Evolutionary conservation across 37 sponge, comb jelly and placozoan genomes (phyloP).

Genomic region (Oopsacas minuta): DNA sequence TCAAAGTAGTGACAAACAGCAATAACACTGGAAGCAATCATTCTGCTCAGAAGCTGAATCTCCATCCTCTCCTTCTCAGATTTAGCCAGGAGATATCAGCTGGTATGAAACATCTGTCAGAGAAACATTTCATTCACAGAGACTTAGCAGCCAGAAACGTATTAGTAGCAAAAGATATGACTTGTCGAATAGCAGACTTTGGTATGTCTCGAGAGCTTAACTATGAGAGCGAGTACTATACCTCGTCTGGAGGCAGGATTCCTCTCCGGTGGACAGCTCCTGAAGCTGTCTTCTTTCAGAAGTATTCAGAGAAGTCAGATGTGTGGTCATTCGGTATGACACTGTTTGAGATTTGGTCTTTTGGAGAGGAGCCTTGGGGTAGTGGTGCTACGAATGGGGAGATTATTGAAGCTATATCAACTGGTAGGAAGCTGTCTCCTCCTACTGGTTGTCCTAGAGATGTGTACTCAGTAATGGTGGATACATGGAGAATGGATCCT

Average conservation of each 20-base stretch:
- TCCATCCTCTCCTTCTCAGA: not conserved
- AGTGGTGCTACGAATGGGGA: not conserved
- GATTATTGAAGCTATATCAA: not conserved
- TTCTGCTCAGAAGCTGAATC: not conserved
- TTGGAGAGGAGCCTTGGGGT: not conserved
- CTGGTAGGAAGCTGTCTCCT: not conserved
- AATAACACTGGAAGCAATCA: not conserved
- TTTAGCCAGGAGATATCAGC: not conserved
- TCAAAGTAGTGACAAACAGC: not conserved
- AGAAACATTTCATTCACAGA: not conserved
- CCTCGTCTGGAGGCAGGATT: not conserved
- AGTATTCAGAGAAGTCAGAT: conserved; percentile 6
- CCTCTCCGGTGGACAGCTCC: conserved; percentile 11
- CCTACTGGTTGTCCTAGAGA: conserved; percentile 12
- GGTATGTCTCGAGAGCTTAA: not conserved
- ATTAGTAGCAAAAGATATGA: not conserved
- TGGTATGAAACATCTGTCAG: conserved; percentile 1
- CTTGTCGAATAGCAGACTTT: conserved; percentile 2
- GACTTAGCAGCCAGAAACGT: conserved; percentile 1
- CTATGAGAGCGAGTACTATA: conserved; percentile 5
- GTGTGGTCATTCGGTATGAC: conserved; percentile 17
- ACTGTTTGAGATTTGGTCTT: not conserved
- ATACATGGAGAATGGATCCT: not conserved
- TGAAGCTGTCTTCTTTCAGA: not conserved
- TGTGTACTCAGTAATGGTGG: conserved; percentile 10